Conservation (phyloP, 1,140 invertebrate species). For the Xylocopa sonorina region DNA sequence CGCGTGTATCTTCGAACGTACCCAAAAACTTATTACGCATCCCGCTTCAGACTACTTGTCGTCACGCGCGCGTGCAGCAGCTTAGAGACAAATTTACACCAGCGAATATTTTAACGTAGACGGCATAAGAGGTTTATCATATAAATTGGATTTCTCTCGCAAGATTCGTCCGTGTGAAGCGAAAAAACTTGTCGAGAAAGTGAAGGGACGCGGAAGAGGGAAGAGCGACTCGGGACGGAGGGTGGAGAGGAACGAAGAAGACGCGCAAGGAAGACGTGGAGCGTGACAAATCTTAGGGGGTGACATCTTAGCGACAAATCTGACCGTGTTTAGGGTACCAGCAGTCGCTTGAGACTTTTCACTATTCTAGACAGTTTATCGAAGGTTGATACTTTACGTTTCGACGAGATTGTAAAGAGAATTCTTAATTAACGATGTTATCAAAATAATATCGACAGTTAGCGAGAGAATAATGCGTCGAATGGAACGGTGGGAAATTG, state of each 20-base stretch:
- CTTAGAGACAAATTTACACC: not conserved
- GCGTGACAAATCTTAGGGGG: slow-evolving; percentile 45
- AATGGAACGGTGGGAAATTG: not conserved
- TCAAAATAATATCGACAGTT: no score
- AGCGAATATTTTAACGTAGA: not conserved
- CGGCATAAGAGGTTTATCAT: slow-evolving; percentile 5
- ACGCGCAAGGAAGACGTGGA: not conserved
- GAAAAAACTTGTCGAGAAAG: not conserved
- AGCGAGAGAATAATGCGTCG: no score
- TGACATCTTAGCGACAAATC: slow-evolving; percentile 33
- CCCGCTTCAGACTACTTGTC: no score
- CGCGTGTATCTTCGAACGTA: not conserved
- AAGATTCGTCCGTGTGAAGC: not conserved
- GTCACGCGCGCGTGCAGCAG: not conserved
- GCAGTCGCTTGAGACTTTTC: slow-evolving; percentile 14
- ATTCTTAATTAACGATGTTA: no score
- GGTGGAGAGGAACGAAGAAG: not conserved
- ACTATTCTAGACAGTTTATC: slow-evolving; percentile 8
- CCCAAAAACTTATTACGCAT: no score
- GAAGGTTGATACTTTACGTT: not conserved
- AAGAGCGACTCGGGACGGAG: no score
- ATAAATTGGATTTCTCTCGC: not conserved
- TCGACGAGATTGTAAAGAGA: not conserved
- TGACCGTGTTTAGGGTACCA: slow-evolving; percentile 33
- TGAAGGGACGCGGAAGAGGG: not conserved